Percentiles rank a stretch among this genome's conserved stretches.
Conservation (phyloP, 2,888 invertebrate species). For the Leptopterna dolabrata region DNA sequence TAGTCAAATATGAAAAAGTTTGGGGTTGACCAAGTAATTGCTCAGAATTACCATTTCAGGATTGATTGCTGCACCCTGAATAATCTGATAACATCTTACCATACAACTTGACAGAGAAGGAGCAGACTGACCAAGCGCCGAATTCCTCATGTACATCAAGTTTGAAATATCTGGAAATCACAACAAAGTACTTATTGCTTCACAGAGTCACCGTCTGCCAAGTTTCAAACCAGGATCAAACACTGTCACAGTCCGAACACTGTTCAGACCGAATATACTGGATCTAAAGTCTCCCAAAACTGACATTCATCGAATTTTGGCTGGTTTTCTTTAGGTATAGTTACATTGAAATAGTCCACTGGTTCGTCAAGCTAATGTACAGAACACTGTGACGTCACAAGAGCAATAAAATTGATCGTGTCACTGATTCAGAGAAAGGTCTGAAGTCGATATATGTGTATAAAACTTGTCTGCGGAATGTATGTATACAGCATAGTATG, state of each 20-base stretch:
- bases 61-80: too few species aligned
- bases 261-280: too few species aligned
- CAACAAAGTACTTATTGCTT: not conserved
- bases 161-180: slow-evolving; percentile 73
- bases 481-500: not conserved
- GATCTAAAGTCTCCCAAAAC: too few species aligned
- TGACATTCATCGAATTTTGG: too few species aligned
- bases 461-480: not conserved
- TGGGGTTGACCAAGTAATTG: too few species aligned
- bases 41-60: too few species aligned
- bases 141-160: slow-evolving; percentile 87
- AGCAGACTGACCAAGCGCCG: slow-evolving; percentile 92
- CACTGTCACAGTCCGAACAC: too few species aligned
- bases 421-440: not conserved
- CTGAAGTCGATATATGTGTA: not conserved
- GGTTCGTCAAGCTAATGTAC: not conserved
- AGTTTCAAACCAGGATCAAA: too few species aligned
- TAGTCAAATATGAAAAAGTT: too few species aligned
- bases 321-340: too few species aligned
- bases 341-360: not conserved
- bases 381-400: not conserved
- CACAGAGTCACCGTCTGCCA: not conserved
- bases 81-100: slow-evolving; percentile 68
- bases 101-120: slow-evolving; percentile 83
- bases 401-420: not conserved